These are phyloP conservation scores for Poeciliopsis paucimaculata DNA, from an alignment of 2,797 vertebrate genomes.

Conservation along the genomic window DNA sequence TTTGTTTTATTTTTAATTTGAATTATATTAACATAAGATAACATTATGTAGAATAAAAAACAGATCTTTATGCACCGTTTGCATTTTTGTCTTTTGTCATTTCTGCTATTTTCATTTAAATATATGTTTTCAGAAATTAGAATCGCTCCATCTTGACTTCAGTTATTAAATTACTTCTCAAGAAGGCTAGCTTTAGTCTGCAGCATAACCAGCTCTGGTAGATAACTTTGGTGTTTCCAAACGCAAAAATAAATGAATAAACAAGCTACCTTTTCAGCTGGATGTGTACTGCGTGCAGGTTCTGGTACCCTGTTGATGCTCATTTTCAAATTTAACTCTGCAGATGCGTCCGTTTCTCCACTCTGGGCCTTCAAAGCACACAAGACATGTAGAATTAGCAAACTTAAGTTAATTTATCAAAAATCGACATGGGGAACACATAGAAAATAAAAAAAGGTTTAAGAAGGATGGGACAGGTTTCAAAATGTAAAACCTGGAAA, in stretches of 20 bases:
- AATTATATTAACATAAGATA: background rate
- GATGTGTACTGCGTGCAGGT: conserved; percentile 41
- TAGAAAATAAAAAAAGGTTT: background rate
- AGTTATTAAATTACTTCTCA: background rate
- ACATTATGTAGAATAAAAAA: background rate
- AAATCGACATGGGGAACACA: background rate
- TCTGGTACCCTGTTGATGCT: conserved; percentile 34
- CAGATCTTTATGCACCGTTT: background rate
- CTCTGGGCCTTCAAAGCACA: conserved; percentile 62
- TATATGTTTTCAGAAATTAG: background rate
- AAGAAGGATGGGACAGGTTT: background rate
- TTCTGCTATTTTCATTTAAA: background rate
- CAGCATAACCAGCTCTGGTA: background rate
- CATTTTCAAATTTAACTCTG: conserved; percentile 53
- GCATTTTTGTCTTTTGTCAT: background rate
- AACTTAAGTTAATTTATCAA: background rate
- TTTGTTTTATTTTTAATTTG: background rate
- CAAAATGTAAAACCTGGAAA: background rate
- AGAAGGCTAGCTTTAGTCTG: background rate
- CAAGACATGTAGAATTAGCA: background rate
- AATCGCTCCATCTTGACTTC: background rate
- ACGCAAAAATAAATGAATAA: conserved; percentile 6
- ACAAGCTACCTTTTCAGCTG: conserved; percentile 71
- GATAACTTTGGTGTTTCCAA: background rate
- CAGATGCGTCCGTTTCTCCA: conserved; percentile 57